Conservation (phyloP, 1,140 invertebrate genomes). For the Octopus bimaculoides region DNA sequence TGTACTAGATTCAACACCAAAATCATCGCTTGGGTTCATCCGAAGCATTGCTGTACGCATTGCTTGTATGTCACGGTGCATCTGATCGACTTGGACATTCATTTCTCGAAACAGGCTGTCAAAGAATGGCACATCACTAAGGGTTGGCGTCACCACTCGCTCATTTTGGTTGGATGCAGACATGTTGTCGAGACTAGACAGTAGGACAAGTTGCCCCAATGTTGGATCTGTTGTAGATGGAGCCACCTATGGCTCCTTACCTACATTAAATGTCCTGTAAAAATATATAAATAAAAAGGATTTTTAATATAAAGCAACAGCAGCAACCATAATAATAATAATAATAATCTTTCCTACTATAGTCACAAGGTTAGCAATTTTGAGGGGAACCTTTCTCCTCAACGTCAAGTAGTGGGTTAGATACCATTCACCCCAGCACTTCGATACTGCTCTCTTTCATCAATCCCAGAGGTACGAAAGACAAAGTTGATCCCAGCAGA, state of each 20-base stretch:
- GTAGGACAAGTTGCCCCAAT: background rate
- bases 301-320: too few species aligned
- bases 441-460: too few species aligned
- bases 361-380: too few species aligned
- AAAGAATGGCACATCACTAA: conserved; percentile 19
- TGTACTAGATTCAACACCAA: background rate
- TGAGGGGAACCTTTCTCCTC: too few species aligned
- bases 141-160: conserved; percentile 11
- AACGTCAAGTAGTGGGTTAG: too few species aligned
- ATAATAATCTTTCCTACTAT: too few species aligned
- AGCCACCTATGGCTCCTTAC: background rate
- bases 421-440: too few species aligned
- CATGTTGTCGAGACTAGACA: background rate
- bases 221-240: background rate
- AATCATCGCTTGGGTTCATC: conserved; percentile 13
- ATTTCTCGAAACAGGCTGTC: conserved; percentile 21
- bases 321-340: too few species aligned
- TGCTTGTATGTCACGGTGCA: conserved; percentile 25
- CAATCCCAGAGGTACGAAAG: too few species aligned
- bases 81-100: conserved; percentile 16
- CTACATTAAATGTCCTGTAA: background rate
- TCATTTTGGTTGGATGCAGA: conserved; percentile 5
- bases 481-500: too few species aligned
- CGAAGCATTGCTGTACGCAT: conserved; percentile 24
- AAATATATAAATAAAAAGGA: background rate